Percentiles rank a stretch among this genome's conserved stretches.
These are phyloP conservation scores for Rhagologus leucostigma DNA, from an alignment of 2,113 vertebrate species.

Conservation along the genomic window DNA sequence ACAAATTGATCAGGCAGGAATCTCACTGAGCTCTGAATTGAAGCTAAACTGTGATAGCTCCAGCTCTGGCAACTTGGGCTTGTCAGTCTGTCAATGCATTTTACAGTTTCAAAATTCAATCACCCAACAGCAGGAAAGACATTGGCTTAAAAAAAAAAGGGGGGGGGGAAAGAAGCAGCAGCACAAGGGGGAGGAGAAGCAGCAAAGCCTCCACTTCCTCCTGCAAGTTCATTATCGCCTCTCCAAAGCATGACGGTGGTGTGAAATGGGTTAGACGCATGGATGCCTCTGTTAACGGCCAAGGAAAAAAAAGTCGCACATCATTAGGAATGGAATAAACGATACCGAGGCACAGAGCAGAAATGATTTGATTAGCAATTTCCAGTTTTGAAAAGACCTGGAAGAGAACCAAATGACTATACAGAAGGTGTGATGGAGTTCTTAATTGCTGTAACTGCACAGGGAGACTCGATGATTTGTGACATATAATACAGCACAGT, in stretches of 20 bases:
- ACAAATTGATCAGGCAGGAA: constrained; percentile 82
- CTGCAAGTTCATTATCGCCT: constrained; percentile 80
- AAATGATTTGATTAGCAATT: constrained; percentile 97
- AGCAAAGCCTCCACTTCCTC: constrained; percentile 71
- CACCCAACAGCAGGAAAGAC: constrained; percentile 73
- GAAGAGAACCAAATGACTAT: constrained; percentile 91
- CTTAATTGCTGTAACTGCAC: constrained; percentile 96
- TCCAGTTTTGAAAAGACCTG: constrained; percentile 93
- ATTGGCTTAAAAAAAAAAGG: constrained; percentile 38
- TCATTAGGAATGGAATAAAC: constrained; percentile 92
- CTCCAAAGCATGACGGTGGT: constrained; percentile 76
- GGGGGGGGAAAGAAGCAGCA: background rate
- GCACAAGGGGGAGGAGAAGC: background rate
- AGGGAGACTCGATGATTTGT: constrained; percentile 98
- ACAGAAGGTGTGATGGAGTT: constrained; percentile 92
- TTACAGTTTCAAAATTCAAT: constrained; percentile 79
- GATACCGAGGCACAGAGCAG: constrained; percentile 87
- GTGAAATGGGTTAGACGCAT: constrained; percentile 84
- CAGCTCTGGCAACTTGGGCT: constrained; percentile 68
- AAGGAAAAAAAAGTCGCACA: constrained; percentile 78
- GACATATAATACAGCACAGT: constrained; percentile 91
- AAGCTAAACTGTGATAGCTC: constrained; percentile 74
- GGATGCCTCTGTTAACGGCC: constrained; percentile 83
- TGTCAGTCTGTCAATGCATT: constrained; percentile 73
- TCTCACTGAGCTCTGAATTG: constrained; percentile 76